Conservation (phyloP, 2,888 invertebrate genomes). For the Siphlonurus alternatus region DNA sequence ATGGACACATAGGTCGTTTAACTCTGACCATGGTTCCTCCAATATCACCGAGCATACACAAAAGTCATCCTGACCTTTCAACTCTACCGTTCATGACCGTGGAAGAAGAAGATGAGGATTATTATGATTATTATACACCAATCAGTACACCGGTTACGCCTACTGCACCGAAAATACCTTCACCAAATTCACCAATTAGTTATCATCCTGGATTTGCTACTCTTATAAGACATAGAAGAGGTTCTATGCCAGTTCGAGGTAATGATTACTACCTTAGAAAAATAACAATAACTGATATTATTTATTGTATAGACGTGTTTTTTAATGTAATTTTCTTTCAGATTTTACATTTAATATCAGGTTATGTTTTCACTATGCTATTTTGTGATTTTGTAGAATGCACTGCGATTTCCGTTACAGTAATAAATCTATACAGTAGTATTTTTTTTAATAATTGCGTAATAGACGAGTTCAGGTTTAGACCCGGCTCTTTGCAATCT, state of each 20-base stretch:
- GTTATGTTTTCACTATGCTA: too few species aligned
- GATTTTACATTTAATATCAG: too few species aligned
- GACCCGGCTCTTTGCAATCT: too few species aligned
- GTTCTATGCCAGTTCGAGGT: not conserved
- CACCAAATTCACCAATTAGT: not conserved
- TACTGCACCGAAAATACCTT: not conserved
- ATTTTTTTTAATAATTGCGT: too few species aligned
- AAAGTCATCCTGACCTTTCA: not conserved
- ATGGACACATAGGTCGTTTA: not conserved
- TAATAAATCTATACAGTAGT: too few species aligned
- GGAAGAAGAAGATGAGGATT: not conserved
- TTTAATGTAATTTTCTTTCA: too few species aligned
- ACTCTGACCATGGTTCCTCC: not conserved
- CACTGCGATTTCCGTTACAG: too few species aligned
- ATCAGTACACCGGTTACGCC: not conserved
- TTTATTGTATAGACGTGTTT: too few species aligned
- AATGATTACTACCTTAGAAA: too few species aligned
- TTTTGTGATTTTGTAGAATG: too few species aligned
- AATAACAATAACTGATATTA: too few species aligned
- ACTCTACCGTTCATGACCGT: not conserved
- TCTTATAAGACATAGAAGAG: not conserved
- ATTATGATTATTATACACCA: not conserved
- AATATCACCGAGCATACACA: not conserved
- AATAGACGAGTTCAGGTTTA: too few species aligned
- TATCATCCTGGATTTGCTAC: not conserved